Evolutionary conservation across 2,797 vertebrate species (phyloP).

Genomic region (Cygnus olor): DNA sequence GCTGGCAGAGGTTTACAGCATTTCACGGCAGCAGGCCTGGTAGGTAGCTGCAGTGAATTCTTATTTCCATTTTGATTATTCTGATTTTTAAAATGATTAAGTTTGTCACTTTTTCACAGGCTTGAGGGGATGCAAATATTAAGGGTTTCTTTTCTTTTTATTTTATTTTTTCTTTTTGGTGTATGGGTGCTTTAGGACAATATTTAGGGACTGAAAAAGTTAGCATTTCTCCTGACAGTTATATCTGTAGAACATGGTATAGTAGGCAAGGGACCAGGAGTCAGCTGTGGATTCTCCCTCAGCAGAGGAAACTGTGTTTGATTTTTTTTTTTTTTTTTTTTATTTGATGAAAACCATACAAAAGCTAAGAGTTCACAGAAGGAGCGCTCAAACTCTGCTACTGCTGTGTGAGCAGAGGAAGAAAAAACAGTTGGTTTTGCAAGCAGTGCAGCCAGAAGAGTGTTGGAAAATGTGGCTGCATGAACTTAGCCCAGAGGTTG

Average conservation of each 20-base stretch:
- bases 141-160: neutral
- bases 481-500: neutral
- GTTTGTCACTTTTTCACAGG: neutral
- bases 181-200: neutral
- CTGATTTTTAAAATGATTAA: neutral
- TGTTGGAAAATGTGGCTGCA: neutral
- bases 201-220: neutral
- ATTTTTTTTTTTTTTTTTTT: too few species aligned
- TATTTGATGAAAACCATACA: neutral
- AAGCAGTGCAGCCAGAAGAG: neutral
- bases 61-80: neutral
- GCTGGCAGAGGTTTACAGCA: slow-evolving; percentile 79
- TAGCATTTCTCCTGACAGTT: neutral
- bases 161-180: neutral
- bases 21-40: slow-evolving; percentile 81
- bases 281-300: neutral
- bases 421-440: neutral
- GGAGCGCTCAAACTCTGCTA: neutral
- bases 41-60: slow-evolving; percentile 74
- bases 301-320: neutral
- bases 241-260: neutral
- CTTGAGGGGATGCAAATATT: neutral
- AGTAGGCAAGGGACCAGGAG: neutral
- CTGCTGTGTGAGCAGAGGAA: neutral
- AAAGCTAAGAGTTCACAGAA: neutral